Evolutionary conservation across 2,888 invertebrate species (phyloP), one percentile per base, ranked within the genome.

Genomic region (Oegoconia quadripuncta): DNA sequence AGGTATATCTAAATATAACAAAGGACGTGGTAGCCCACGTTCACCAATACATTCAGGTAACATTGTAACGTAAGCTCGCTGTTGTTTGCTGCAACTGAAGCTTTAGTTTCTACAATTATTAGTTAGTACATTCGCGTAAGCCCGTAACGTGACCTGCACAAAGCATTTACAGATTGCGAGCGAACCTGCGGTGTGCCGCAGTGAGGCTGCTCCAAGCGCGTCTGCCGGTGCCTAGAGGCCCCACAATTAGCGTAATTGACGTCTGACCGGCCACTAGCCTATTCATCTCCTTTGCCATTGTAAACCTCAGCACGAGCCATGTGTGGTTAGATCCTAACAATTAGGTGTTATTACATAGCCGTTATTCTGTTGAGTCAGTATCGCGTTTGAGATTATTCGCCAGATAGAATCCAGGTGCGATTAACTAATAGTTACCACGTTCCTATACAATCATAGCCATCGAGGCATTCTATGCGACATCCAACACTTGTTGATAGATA

Each of bases 141-240:
- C 22, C 28, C 18, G 63, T 70, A 69, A 67, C 64, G 62, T 59
- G 59, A 63, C 63, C 64, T 55, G 55, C 59, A 70, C 67, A 71
- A 70, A 70, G 69, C 73, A 63, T 69, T 72, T 58, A 63, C 63
- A 73, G 72, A 74, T 73, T 70, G 67, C 63, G 56, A 65, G 57
- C 60, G 58, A 56, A 63, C 54, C 54, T 71, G 72, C 51, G 71
- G 72, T 55, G 41, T 43, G 45, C 69, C 72, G 50, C 66, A 59
- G 50, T 47, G 55, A 60, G 70, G 66, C 68, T 66, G 70, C 66
- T 72, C 65, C 64, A 46, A 58, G 55, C 61, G 64, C 62, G 59
- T 62, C 55, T 56, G 54, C 29, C n/a, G 9, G 29, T 13, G 6
- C 44, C 52, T 55, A n/a, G 43, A 58, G 55, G 53, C 56, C 61